These are phyloP conservation scores for Anabacerthia variegaticeps DNA, from an alignment of 2,797 vertebrate genomes.

Conservation along the genomic window DNA sequence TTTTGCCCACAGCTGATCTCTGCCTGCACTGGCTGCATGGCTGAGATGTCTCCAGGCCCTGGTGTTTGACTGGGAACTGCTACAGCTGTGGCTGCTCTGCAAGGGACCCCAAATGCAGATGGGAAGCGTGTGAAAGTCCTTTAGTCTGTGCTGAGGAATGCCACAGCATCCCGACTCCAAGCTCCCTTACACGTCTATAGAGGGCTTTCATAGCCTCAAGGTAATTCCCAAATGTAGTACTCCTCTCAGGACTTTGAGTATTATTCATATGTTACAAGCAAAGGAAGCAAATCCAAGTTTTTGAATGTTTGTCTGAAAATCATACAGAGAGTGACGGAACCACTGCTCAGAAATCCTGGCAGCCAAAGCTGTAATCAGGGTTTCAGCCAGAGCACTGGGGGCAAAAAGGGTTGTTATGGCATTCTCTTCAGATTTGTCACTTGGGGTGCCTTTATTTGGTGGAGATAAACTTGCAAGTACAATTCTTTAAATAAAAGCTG, in stretches of 20 bases:
- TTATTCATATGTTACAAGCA: neutral
- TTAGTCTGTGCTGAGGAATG: neutral
- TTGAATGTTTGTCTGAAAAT: neutral
- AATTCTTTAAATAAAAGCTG: neutral
- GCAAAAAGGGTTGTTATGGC: rapidly evolving
- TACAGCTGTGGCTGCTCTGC: neutral
- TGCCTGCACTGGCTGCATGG: neutral
- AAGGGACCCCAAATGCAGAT: rapidly evolving
- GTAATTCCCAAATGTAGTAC: neutral
- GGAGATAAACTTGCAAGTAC: neutral
- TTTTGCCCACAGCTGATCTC: neutral
- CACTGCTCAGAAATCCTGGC: neutral
- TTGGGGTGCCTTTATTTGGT: neutral
- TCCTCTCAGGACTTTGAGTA: neutral
- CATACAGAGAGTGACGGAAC: neutral
- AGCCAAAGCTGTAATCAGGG: neutral
- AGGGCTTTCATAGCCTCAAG: neutral
- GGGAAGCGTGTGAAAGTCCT: neutral
- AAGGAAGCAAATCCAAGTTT: neutral
- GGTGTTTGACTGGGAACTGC: neutral
- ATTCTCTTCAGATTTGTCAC: neutral
- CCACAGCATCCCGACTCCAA: neutral
- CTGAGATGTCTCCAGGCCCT: neutral
- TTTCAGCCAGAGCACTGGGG: neutral
- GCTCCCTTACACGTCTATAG: neutral